Evolutionary conservation across 2,888 invertebrate species (phyloP).

Genomic region (Ophion costatus): DNA sequence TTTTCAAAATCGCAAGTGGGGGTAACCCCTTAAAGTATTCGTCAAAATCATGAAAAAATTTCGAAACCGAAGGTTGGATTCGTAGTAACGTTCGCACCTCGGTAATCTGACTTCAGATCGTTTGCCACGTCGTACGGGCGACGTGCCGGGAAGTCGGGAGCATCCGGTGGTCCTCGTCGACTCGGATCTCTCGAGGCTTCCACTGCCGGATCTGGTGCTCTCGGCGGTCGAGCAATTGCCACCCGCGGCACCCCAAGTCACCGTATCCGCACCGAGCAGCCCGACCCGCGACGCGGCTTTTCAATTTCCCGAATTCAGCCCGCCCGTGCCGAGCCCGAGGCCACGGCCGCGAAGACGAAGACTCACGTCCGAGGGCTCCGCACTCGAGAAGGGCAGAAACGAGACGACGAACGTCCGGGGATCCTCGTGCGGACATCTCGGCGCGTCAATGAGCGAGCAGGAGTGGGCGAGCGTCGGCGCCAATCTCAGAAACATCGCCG

Average conservation of each 20-base stretch:
- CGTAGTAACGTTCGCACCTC: too few relatives aligned
- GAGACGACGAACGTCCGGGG: constrained; percentile 66
- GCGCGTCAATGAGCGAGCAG: constrained; percentile 76
- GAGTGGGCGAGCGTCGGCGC: constrained; percentile 82
- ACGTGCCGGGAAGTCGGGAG: constrained; percentile 74
- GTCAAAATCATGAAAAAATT: too few relatives aligned
- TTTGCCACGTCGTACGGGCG: constrained; percentile 77
- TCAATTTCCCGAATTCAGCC: constrained; percentile 81
- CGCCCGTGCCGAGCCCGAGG: constrained; percentile 80
- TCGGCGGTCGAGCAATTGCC: constrained; percentile 82
- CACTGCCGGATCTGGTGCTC: constrained; percentile 81
- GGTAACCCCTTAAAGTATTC: too few relatives aligned
- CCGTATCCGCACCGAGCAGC: constrained; percentile 82
- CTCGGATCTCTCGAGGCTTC: constrained; percentile 79
- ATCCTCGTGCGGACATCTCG: constrained; percentile 75
- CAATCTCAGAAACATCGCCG: constrained; percentile 82
- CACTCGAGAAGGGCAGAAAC: constrained; percentile 76
- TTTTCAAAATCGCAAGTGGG: too few relatives aligned
- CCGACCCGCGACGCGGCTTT: constrained; percentile 82
- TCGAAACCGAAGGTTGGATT: too few relatives aligned
- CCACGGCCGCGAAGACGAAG: constrained; percentile 81
- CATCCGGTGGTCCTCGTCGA: constrained; percentile 79
- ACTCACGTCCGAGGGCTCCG: constrained; percentile 79
- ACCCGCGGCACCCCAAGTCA: constrained; percentile 79
- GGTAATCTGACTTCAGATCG: constrained; percentile 77